phyloP scores from a whole-genome alignment of 2,113 vertebrate genomes.

The Abramis brama region DNA sequence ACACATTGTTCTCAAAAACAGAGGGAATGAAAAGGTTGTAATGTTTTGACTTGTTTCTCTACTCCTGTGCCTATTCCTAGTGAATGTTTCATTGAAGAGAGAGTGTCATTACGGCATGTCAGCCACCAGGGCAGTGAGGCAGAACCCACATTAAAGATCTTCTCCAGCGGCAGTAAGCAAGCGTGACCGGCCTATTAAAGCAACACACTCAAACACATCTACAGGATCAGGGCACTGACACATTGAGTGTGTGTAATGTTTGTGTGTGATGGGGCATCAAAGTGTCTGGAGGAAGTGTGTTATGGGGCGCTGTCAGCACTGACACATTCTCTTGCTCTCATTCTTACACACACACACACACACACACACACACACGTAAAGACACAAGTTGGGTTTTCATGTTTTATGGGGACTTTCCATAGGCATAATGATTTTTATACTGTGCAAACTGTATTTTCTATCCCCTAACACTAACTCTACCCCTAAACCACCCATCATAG shows the following conservation, averaged over 20 bases:
- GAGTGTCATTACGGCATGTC: background rate
- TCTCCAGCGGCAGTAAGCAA: conserved; percentile 27
- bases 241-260: conserved; percentile 15
- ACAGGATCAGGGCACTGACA: conserved; percentile 30
- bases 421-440: too few species aligned
- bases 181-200: conserved; percentile 46
- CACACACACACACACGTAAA: conserved; percentile 46
- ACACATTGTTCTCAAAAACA: background rate
- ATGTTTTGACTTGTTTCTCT: background rate
- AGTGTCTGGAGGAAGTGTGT: conserved; percentile 47
- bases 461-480: too few species aligned
- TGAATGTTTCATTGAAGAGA: conserved; percentile 1
- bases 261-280: conserved; percentile 44
- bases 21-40: background rate
- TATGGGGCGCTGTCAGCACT: conserved; percentile 32
- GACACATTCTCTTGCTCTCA: conserved; percentile 17
- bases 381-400: conserved; percentile 22
- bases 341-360: conserved; percentile 41
- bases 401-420: too few species aligned
- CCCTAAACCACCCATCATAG: too few species aligned
- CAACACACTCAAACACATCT: conserved; percentile 39
- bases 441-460: too few species aligned
- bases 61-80: background rate
- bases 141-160: conserved; percentile 43
- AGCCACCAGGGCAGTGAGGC: conserved; percentile 28